Conservation (phyloP, 2,888 invertebrate genomes). For the Hirtodrosophila histrioides region DNA sequence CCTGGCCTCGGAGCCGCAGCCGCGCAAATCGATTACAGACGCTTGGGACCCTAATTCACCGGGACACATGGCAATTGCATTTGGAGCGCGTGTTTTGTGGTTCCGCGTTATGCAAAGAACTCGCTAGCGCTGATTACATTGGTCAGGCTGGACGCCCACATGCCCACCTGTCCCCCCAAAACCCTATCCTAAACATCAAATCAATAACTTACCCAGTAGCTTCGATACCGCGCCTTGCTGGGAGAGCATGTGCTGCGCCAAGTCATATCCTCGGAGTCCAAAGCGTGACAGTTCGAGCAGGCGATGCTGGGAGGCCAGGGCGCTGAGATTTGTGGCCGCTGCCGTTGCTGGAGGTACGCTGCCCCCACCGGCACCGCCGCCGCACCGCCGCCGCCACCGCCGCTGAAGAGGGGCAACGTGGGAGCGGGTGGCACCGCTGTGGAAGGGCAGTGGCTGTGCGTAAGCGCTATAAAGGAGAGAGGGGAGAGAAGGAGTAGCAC, state of each 20-base stretch:
- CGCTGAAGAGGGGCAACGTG: slow-evolving; percentile 82
- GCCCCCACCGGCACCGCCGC: slow-evolving; percentile 23
- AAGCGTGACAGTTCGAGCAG: slow-evolving; percentile 92
- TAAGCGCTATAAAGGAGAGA: slow-evolving; percentile 51
- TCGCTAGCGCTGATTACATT: slow-evolving; percentile 55
- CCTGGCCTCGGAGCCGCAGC: slow-evolving; percentile 46
- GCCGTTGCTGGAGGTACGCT: slow-evolving; percentile 26
- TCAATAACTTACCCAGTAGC: slow-evolving; percentile 90
- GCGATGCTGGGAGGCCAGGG: slow-evolving; percentile 91
- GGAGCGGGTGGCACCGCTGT: slow-evolving; percentile 70
- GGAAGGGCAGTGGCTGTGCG: slow-evolving; percentile 62
- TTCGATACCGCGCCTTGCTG: slow-evolving; percentile 97
- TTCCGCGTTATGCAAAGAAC: slow-evolving; percentile 61
- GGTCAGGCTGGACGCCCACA: slow-evolving; percentile 54
- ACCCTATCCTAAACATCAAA: not conserved
- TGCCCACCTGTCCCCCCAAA: not conserved
- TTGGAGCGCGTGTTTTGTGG: slow-evolving; percentile 75
- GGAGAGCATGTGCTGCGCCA: slow-evolving; percentile 95
- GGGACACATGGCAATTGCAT: slow-evolving; percentile 74
- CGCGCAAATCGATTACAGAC: slow-evolving; percentile 71
- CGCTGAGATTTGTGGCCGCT: slow-evolving; percentile 87
- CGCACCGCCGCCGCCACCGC: slow-evolving; percentile 25
- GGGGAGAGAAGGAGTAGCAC: slow-evolving; percentile 9
- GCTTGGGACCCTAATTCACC: slow-evolving; percentile 63
- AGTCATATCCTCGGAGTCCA: slow-evolving; percentile 93